Conservation (phyloP, 92 coral and sea anemone genomes). For the Heteractis magnifica region DNA sequence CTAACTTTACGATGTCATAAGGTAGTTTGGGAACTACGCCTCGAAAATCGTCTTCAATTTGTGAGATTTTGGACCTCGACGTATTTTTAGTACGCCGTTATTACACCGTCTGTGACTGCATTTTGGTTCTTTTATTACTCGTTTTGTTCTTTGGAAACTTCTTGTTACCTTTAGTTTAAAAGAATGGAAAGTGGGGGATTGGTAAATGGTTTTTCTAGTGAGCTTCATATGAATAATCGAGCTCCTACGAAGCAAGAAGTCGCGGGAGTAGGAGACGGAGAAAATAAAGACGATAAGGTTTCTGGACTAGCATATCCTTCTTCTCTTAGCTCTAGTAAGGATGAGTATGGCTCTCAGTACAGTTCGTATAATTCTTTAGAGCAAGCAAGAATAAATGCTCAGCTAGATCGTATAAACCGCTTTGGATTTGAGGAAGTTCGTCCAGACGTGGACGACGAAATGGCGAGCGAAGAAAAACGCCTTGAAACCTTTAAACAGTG, state of each 20-base stretch:
- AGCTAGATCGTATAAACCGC: slow-evolving; percentile 1
- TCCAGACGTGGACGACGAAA: slow-evolving; percentile 62
- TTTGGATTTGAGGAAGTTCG: slow-evolving; percentile 7
- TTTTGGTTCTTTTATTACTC: neutral
- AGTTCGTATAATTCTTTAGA: slow-evolving; percentile 30
- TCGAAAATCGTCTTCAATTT: neutral
- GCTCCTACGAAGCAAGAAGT: neutral
- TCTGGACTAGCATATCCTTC: neutral
- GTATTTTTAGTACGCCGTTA: neutral
- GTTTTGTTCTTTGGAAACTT: neutral
- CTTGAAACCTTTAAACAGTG: slow-evolving; percentile 66
- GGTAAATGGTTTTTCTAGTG: neutral
- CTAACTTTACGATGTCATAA: neutral
- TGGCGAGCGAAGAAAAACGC: slow-evolving; percentile 72
- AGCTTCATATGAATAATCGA: neutral
- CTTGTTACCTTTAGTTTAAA: neutral
- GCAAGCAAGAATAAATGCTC: slow-evolving; percentile 19
- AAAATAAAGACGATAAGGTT: neutral
- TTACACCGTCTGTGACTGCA: neutral
- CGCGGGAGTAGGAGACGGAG: neutral
- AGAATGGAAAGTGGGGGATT: neutral
- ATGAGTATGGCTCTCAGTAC: slow-evolving; percentile 5
- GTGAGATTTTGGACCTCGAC: neutral
- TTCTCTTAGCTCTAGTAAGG: neutral
- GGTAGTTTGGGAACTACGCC: neutral